phyloP scores from a whole-genome alignment of 2,888 invertebrate species.

The Ypsolopha sequella region DNA sequence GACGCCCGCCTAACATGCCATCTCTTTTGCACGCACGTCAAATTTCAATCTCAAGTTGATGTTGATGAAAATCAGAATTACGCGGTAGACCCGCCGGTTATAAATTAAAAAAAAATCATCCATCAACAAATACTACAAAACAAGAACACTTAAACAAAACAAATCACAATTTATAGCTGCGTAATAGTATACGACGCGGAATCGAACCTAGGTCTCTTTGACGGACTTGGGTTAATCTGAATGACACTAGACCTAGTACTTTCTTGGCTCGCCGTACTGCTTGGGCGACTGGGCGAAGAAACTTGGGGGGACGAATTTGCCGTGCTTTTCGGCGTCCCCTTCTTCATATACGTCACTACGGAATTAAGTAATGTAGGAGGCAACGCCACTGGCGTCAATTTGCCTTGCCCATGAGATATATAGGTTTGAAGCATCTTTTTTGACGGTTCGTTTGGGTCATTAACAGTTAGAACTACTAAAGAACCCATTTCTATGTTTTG shows the following conservation, averaged over 20 bases:
- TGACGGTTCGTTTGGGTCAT: slow-evolving; percentile 47
- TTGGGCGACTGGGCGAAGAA: slow-evolving; percentile 27
- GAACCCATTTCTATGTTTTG: slow-evolving; percentile 51
- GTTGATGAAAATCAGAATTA: too few species aligned
- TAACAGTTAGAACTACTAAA: slow-evolving; percentile 49
- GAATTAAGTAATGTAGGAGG: slow-evolving; percentile 43
- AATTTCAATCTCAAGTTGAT: too few species aligned
- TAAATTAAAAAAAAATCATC: too few species aligned
- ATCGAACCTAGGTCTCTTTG: slow-evolving; percentile 35
- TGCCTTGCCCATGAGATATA: slow-evolving; percentile 40
- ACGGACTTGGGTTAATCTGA: slow-evolving; percentile 30
- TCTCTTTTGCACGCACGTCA: too few species aligned
- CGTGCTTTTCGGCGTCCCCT: slow-evolving; percentile 32
- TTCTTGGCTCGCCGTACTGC: slow-evolving; percentile 38
- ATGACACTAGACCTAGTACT: slow-evolving; percentile 29
- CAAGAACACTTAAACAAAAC: too few species aligned
- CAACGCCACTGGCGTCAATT: slow-evolving; percentile 43
- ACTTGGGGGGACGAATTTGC: slow-evolving; percentile 55
- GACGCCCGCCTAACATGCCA: too few species aligned
- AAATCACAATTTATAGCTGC: slow-evolving; percentile 25
- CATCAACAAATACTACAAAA: too few species aligned
- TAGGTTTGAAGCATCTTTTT: slow-evolving; percentile 61
- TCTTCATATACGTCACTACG: slow-evolving; percentile 53
- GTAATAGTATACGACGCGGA: slow-evolving; percentile 42
- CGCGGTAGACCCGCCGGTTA: too few species aligned